Percentiles rank a stretch among this genome's conserved stretches.
phyloP scores from a whole-genome alignment of 2,888 invertebrate genomes.

The Pelosia muscerda region DNA sequence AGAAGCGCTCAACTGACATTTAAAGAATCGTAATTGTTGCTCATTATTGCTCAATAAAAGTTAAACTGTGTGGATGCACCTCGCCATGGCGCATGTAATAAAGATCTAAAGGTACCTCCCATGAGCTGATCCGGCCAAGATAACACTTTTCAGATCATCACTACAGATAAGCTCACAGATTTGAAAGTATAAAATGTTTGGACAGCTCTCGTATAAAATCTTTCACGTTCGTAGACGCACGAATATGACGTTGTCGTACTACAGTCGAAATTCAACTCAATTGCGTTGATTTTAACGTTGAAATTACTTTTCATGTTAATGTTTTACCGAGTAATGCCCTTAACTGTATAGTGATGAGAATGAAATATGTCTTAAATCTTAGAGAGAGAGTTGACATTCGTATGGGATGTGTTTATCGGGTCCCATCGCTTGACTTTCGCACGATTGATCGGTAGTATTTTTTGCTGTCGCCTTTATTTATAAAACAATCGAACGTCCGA shows the following conservation, averaged over 20 bases:
- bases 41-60: constrained; percentile 50
- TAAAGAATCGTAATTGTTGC: constrained; percentile 43
- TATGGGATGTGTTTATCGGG: constrained; percentile 65
- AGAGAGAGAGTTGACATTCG: constrained; percentile 52
- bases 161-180: constrained; percentile 81
- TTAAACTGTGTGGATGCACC: constrained; percentile 48
- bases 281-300: constrained; percentile 48
- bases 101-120: constrained; percentile 83
- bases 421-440: constrained; percentile 82
- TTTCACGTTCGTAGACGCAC: constrained; percentile 81
- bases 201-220: constrained; percentile 84
- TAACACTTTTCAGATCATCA: constrained; percentile 83
- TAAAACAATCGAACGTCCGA: constrained; percentile 86
- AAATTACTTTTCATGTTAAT: constrained; percentile 47
- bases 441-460: constrained; percentile 87
- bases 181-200: constrained; percentile 87
- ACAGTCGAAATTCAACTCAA: constrained; percentile 55
- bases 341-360: constrained; percentile 49
- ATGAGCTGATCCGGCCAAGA: constrained; percentile 76
- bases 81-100: constrained; percentile 77
- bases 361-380: constrained; percentile 52
- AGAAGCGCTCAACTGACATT: constrained; percentile 38
- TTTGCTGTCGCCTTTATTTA: constrained; percentile 84
- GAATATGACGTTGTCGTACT: constrained; percentile 74
- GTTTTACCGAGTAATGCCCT: constrained; percentile 56